A percentile compares a stretch with the other conserved stretches of the same genome.
Conservation (phyloP, 2,113 vertebrate species). For the Cyanocitta stelleri region DNA sequence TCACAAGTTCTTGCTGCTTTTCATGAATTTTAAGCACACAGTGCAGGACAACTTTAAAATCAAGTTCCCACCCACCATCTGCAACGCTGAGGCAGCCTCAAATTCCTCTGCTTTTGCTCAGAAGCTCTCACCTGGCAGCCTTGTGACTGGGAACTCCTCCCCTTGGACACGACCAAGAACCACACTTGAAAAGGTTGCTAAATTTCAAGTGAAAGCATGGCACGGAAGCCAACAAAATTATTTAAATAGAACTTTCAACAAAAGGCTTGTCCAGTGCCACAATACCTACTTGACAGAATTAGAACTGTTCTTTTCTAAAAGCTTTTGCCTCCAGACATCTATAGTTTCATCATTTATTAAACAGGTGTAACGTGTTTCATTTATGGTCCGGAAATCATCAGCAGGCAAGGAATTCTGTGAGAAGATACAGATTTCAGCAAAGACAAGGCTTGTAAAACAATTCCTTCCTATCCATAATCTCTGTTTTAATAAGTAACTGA, state of each 20-base stretch:
- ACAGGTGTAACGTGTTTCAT: slow-evolving; percentile 82
- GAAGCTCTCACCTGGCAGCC: slow-evolving; percentile 7
- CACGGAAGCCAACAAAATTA: slow-evolving; percentile 24
- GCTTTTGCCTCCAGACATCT: slow-evolving; percentile 88
- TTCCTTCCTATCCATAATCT: neutral
- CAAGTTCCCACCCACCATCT: slow-evolving; percentile 6
- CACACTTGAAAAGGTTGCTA: slow-evolving; percentile 19
- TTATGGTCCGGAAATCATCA: slow-evolving; percentile 90
- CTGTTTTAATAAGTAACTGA: neutral
- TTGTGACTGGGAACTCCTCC: neutral
- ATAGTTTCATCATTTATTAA: slow-evolving; percentile 88
- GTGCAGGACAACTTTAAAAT: neutral
- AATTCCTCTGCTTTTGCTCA: neutral
- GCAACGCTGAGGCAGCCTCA: neutral
- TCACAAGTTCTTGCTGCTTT: neutral
- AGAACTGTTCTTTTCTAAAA: slow-evolving; percentile 84
- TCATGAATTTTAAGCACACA: neutral
- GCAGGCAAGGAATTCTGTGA: slow-evolving; percentile 79
- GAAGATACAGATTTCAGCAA: slow-evolving; percentile 58
- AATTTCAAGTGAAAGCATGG: slow-evolving; percentile 26
- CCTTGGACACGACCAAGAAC: neutral
- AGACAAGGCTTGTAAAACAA: slow-evolving; percentile 30
- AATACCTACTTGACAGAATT: slow-evolving; percentile 86
- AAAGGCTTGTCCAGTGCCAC: slow-evolving; percentile 41
- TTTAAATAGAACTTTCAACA: slow-evolving; percentile 12